These are phyloP conservation scores for Pipistrellus pygmaeus DNA, from an alignment of 2,797 vertebrate species.

Conservation along the genomic window DNA sequence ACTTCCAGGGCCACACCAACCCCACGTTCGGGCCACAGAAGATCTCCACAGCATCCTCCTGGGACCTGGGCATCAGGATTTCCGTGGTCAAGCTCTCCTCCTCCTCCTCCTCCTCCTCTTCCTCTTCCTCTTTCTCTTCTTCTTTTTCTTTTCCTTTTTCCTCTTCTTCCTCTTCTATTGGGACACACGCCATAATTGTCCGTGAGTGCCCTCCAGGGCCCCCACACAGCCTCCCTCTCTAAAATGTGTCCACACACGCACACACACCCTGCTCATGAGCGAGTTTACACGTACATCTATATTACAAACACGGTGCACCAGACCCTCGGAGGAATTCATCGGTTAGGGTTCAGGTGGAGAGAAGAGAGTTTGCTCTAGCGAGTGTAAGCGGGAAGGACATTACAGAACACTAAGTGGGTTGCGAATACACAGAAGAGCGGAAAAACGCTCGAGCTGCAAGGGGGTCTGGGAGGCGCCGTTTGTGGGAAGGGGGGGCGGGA, in stretches of 20 bases:
- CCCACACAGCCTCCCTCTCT: neutral
- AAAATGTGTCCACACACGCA: neutral
- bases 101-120: too few species aligned
- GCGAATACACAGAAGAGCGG: neutral
- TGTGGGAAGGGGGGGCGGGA: neutral
- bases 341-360: neutral
- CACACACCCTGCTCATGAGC: neutral
- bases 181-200: neutral
- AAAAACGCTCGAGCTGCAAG: neutral
- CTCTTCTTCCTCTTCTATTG: conserved; percentile 46
- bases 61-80: neutral
- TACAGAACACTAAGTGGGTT: conserved; percentile 19
- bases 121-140: too few species aligned
- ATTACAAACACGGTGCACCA: conserved; percentile 10
- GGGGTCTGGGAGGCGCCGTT: neutral
- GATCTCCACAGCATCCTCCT: conserved; percentile 33
- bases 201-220: neutral
- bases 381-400: conserved; percentile 3
- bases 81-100: neutral
- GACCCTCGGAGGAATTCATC: neutral
- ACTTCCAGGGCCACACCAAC: conserved; percentile 71
- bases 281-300: neutral
- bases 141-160: too few species aligned
- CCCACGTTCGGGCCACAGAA: conserved; percentile 76
- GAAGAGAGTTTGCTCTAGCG: neutral